These are phyloP conservation scores for Podarcis cretensis DNA, from an alignment of 2,113 vertebrate species.

Conservation along the genomic window DNA sequence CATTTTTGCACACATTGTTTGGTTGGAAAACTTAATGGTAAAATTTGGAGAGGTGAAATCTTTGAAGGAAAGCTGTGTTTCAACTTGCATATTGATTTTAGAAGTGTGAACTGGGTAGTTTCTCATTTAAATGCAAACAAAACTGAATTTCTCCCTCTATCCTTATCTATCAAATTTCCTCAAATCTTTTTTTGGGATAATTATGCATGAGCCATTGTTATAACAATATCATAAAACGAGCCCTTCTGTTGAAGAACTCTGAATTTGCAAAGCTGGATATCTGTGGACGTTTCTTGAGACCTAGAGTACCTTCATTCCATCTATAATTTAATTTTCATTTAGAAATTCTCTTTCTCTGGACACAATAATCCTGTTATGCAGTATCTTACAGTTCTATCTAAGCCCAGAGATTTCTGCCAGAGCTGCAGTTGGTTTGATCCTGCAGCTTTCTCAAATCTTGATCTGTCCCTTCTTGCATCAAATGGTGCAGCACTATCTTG, in stretches of 20 bases:
- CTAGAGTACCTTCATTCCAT: not conserved
- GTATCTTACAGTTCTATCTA: not conserved
- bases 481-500: constrained; percentile 29
- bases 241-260: not conserved
- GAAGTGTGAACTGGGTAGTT: too few relatives aligned
- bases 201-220: not conserved
- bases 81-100: too few relatives aligned
- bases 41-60: too few relatives aligned
- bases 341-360: not conserved
- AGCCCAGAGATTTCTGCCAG: not conserved
- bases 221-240: not conserved
- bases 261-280: not conserved
- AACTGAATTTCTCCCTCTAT: too few relatives aligned
- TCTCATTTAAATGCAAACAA: too few relatives aligned
- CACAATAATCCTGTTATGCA: not conserved
- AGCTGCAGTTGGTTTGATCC: not conserved
- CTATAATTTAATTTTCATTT: not conserved
- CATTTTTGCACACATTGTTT: too few relatives aligned
- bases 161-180: too few relatives aligned
- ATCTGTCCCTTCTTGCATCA: not conserved
- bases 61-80: too few relatives aligned
- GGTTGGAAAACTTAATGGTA: too few relatives aligned
- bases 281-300: not conserved
- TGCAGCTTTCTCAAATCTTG: constrained; percentile 15
- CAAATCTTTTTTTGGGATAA: not conserved